A percentile compares a stretch with the other conserved stretches of the same genome.
phyloP scores from a whole-genome alignment of 1,140 invertebrate genomes.

The Micrasema longulum region DNA sequence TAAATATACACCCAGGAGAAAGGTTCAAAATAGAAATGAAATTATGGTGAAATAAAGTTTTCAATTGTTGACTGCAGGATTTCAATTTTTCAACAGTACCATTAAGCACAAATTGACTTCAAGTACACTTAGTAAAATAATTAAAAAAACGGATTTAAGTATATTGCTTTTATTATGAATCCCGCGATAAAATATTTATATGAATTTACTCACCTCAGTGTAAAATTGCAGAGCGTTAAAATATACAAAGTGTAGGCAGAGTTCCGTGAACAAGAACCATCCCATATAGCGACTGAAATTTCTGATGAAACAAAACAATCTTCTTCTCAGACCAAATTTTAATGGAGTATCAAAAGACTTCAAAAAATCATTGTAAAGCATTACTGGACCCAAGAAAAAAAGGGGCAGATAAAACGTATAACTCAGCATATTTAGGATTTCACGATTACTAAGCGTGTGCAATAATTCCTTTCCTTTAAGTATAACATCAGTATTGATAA shows the following conservation, averaged over 20 bases:
- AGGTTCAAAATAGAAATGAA: no score
- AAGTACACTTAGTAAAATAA: no score
- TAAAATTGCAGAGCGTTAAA: slow-evolving; percentile 78
- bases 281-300: slow-evolving; percentile 75
- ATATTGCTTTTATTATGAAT: no score
- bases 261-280: slow-evolving; percentile 79
- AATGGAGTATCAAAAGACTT: slow-evolving; percentile 59
- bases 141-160: no score
- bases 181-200: no score
- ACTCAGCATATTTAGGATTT: slow-evolving; percentile 62
- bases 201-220: slow-evolving; percentile 65
- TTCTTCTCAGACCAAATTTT: slow-evolving; percentile 59
- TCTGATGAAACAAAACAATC: slow-evolving; percentile 62
- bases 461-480: slow-evolving; percentile 42
- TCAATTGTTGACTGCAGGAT: no score
- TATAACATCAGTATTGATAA: background rate
- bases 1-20: no score
- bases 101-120: no score
- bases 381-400: slow-evolving; percentile 82
- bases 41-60: no score
- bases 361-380: slow-evolving; percentile 78
- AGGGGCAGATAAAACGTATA: slow-evolving; percentile 87
- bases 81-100: no score
- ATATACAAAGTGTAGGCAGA: slow-evolving; percentile 83
- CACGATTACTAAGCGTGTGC: slow-evolving; percentile 26